Evolutionary conservation across 2,888 invertebrate genomes (phyloP), one percentile per base, ranked within the genome.

Genomic region (Lobophora halterata): DNA sequence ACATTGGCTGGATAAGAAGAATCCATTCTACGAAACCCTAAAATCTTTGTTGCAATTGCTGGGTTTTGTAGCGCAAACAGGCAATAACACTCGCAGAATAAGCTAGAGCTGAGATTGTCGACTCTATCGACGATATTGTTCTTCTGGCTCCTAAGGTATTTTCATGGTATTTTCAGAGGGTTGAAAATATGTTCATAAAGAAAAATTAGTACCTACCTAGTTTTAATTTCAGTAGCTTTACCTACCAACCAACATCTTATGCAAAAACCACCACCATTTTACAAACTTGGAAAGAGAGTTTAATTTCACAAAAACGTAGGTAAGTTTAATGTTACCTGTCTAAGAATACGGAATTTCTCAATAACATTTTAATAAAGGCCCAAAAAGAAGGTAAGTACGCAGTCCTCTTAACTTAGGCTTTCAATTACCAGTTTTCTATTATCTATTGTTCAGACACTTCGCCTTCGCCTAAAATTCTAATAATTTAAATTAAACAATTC

Each of bases 1-100:
- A 62, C 65, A 62, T 61, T 58, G 62, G 60, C 56, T 48, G 71
- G 64, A 66, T 71, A 70, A 68, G 66, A 63, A 66, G 68, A 65
- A 71, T 70, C 70, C 67, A 71, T 71, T 71, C 56, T 53, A 52
- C 52, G 61, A 61, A 69, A 71, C 70, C 67, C 68, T 65, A 70
- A 71, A 72, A 71, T 68, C 61, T 65, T 65, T 49, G 63, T 56
- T 69, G 68, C 72, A 68, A 72, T 72, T 64, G 69, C 61, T 64
- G 52, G 63, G 66, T 69, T 65, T 70, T 65, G 68, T 69, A 68
- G 61, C 63, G 55, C 61, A 65, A 71, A 70, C 69, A 62, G 64
- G 56, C 71, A 64, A 71, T 72, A 72, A 71, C 66, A 68, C 58
- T 58, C 62, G 55, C 61, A 55, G 59, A 71, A 65, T 67, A 64